Evolutionary conservation across 2,888 invertebrate species (phyloP).

Genomic region (Microdon myrmicae): DNA sequence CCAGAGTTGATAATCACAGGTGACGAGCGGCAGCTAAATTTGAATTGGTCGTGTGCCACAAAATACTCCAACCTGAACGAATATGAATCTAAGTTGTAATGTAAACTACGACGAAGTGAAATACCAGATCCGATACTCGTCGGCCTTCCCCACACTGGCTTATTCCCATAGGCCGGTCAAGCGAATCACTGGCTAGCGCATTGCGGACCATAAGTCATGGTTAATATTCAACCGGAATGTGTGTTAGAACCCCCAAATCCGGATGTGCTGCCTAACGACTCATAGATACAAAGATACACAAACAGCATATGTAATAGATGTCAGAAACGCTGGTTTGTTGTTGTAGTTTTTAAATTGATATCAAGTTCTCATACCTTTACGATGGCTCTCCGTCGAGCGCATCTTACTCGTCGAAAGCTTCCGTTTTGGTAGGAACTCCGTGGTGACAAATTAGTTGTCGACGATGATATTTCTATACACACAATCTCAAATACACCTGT

Average conservation of each 20-base stretch:
- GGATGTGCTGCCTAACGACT: slow-evolving; percentile 31
- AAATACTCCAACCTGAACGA: slow-evolving; percentile 22
- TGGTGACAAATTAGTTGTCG: too few relatives aligned
- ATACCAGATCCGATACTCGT: too few relatives aligned
- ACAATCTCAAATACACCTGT: too few relatives aligned
- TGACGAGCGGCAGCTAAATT: slow-evolving; percentile 33
- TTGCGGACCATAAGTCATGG: slow-evolving; percentile 37
- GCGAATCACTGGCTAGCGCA: slow-evolving; percentile 42
- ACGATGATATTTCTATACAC: too few relatives aligned
- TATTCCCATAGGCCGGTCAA: slow-evolving; percentile 1
- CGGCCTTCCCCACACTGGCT: too few relatives aligned
- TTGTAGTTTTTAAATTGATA: not conserved
- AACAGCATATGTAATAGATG: slow-evolving; percentile 4
- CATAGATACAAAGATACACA: slow-evolving; percentile 15
- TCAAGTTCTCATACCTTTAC: slow-evolving; percentile 37
- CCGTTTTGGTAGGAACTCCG: slow-evolving; percentile 42
- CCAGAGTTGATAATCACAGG: slow-evolving; percentile 28
- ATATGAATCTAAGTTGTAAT: slow-evolving; percentile 25
- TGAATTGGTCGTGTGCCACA: slow-evolving; percentile 48
- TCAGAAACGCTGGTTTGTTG: not conserved
- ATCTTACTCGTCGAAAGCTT: slow-evolving; percentile 47
- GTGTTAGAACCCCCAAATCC: slow-evolving; percentile 47
- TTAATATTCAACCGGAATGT: slow-evolving; percentile 27
- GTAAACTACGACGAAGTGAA: too few relatives aligned
- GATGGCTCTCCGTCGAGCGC: slow-evolving; percentile 46